A percentile compares a stretch with the other conserved stretches of the same genome.
These are phyloP conservation scores for Scaeva pyrastri DNA, from an alignment of 2,888 invertebrate species.

Conservation along the genomic window DNA sequence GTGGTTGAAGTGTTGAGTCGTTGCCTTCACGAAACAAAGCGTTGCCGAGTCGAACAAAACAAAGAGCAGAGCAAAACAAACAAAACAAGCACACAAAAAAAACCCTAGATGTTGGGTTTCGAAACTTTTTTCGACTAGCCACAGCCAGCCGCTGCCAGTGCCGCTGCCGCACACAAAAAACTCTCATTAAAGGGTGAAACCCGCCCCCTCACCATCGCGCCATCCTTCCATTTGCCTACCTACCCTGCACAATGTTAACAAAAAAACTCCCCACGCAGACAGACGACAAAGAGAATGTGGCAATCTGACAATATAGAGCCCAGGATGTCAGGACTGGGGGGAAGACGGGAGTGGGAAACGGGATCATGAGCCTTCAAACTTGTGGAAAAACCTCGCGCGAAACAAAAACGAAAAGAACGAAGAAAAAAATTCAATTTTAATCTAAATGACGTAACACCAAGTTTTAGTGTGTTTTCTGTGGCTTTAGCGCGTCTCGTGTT, in stretches of 20 bases:
- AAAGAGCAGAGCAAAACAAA: constrained; percentile 31
- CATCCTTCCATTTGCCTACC: constrained; percentile 21
- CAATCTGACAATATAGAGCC: not conserved
- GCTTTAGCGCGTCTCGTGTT: constrained; percentile 38
- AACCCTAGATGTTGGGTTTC: constrained; percentile 22
- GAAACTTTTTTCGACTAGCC: constrained; percentile 22
- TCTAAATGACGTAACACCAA: constrained; percentile 69
- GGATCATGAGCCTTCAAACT: not conserved
- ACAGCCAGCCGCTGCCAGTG: constrained; percentile 17
- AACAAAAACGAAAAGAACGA: constrained; percentile 3
- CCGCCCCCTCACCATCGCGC: not conserved
- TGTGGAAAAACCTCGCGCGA: constrained; percentile 19
- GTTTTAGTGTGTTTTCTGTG: constrained; percentile 43
- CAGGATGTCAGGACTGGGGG: not conserved
- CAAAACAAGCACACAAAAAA: constrained; percentile 23
- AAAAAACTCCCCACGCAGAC: constrained; percentile 60
- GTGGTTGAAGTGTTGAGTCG: constrained; percentile 62
- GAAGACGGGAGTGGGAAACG: too few relatives aligned
- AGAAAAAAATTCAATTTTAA: constrained; percentile 43
- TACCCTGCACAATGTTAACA: not conserved
- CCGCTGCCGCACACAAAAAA: constrained; percentile 37
- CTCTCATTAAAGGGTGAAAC: constrained; percentile 43
- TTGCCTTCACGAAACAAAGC: constrained; percentile 65
- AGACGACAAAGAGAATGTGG: constrained; percentile 51
- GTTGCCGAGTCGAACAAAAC: constrained; percentile 48